Evolutionary conservation across 2,797 vertebrate species (phyloP).

Genomic region (Ateles fusciceps): DNA sequence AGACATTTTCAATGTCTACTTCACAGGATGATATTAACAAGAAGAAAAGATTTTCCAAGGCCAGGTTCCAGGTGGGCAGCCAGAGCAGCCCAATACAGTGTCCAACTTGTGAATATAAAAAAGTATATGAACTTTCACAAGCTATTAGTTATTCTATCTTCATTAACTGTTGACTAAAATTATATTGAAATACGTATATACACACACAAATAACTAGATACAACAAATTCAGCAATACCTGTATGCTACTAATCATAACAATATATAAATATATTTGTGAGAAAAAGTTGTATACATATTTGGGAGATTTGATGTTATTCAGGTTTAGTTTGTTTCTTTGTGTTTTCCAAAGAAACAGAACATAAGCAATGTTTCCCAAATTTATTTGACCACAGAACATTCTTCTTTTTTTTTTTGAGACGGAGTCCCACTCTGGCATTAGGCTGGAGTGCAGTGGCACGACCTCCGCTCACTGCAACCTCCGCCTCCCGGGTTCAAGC

Average conservation of each 20-base stretch:
- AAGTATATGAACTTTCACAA: background rate
- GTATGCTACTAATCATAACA: background rate
- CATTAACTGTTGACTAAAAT: background rate
- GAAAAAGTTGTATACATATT: background rate
- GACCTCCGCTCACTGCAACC: no score
- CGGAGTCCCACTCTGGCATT: no score
- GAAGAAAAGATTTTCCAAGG: background rate
- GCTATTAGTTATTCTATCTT: background rate
- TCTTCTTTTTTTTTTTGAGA: background rate
- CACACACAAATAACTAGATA: background rate
- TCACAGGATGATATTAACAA: background rate
- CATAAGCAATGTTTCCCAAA: background rate
- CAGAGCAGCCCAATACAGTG: background rate
- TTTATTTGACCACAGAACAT: background rate
- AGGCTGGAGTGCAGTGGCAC: no score
- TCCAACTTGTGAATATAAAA: background rate
- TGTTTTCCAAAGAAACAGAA: background rate
- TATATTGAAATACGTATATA: background rate
- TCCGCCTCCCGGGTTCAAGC: no score
- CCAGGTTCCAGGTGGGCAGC: background rate
- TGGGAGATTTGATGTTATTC: background rate
- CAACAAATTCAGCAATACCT: background rate
- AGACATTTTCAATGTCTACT: background rate
- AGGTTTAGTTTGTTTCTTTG: background rate
- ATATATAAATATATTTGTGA: background rate